Base-by-base conservation (phyloP, 1,140 invertebrate genomes). In the Drosophila nasuta region DNA sequence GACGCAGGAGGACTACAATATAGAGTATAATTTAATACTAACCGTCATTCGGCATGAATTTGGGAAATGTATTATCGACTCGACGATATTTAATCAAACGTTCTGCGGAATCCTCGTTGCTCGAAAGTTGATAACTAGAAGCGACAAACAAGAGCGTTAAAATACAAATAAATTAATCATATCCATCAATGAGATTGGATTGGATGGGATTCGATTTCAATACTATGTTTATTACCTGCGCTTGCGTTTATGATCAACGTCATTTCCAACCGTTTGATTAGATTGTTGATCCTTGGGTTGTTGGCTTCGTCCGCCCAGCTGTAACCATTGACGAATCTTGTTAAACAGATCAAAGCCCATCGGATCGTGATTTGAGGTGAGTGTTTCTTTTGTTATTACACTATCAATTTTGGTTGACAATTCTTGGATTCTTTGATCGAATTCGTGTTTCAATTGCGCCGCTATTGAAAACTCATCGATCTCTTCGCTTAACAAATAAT, bases 41-140 rank as follows among this genome's bases (percentile, higher is more conserved):
- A 76, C 73, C 68, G 30, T 75, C 80, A 82, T 88, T 82, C 73
- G 83, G 41, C 72, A 92, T 88, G 28, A 65, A 75, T 48, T 92
- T 83, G 3, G 91, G 91, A 81, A 92, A 92, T 41, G 75, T 75
- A 51, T 88, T 91, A 35, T 91, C 78, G 28, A 92, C 91, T 7
- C 83, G 72, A 1, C 81, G 82, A 69, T 92, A 92, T 64, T 92
- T 92, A n/a, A 91, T 71, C 5, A 69, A 20, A 1, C 13, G 33
- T 8, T 7, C 52, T 45, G 15, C 25, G n/a, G 46, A 48, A 4
- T 57, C 49, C 4, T 46, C 52, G 41, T 15, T 48, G 5, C 46
- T 54, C 20, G 10, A n/a, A 30, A 1, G 0, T 11, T 45, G 52
- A 30, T 5, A 17, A 4, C 11, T 43, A 51, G 13, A 62, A 25